A percentile compares a stretch with the other conserved stretches of the same genome.
Conservation (phyloP, 2,888 invertebrate species). For the Deroplatys truncata region DNA sequence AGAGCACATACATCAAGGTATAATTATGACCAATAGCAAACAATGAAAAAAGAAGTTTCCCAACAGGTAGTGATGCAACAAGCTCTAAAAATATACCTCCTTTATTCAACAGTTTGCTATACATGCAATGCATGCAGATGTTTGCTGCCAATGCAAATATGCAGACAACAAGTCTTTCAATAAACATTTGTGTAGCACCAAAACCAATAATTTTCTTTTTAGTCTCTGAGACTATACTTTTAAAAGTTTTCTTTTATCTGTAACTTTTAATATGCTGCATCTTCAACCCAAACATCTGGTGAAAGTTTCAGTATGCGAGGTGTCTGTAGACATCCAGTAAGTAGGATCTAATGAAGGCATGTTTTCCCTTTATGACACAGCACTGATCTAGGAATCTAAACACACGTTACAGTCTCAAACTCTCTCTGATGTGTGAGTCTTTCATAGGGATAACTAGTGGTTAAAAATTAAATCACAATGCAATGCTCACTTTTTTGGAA, state of each 20-base stretch:
- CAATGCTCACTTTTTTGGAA: background rate
- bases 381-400: background rate
- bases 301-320: conserved; percentile 5
- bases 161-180: background rate
- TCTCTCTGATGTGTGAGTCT: background rate
- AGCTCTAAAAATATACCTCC: background rate
- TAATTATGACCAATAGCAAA: background rate
- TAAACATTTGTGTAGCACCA: background rate
- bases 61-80: background rate
- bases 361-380: conserved; percentile 1
- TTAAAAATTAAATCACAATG: background rate
- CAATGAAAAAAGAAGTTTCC: background rate
- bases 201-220: background rate
- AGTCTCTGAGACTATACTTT: background rate
- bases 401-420: background rate
- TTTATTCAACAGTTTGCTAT: background rate
- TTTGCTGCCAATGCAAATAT: background rate
- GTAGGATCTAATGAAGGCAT: conserved; percentile 8
- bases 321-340: background rate
- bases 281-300: background rate
- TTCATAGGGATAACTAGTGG: background rate
- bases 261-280: background rate
- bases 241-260: background rate
- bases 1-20: background rate
- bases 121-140: background rate